Conservation (phyloP, 2,797 vertebrate species). For the Trachurus trachurus region DNA sequence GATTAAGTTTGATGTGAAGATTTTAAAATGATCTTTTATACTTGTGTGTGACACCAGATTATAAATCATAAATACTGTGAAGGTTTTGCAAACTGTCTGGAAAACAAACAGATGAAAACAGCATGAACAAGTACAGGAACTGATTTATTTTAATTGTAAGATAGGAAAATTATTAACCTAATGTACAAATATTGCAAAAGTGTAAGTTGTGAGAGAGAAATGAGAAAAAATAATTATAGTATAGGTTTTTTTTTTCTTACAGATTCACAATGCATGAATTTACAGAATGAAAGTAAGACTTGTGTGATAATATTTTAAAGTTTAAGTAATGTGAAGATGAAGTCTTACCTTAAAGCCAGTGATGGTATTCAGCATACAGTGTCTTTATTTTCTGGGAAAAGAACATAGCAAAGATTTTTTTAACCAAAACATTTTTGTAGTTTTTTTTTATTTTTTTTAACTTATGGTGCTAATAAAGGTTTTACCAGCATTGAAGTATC, state of each 20-base stretch:
- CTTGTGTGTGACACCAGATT: background rate
- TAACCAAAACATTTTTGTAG: background rate
- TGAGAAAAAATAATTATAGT: background rate
- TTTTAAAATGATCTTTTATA: too few relatives aligned
- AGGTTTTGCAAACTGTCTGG: background rate
- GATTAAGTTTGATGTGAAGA: too few relatives aligned
- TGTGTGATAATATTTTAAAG: background rate
- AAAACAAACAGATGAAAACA: background rate
- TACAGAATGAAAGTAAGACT: background rate
- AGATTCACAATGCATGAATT: background rate
- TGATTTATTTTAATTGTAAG: background rate
- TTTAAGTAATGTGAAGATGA: background rate
- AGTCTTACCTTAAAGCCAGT: slow-evolving; percentile 58
- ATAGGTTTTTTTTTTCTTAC: too few relatives aligned
- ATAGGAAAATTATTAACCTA: background rate
- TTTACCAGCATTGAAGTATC: slow-evolving; percentile 62
- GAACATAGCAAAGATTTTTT: background rate
- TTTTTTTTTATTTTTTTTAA: too few relatives aligned
- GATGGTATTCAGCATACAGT: slow-evolving; percentile 28
- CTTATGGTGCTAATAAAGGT: background rate
- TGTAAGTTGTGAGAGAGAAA: background rate
- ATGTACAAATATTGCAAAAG: background rate
- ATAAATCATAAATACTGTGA: background rate
- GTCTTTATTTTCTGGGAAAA: slow-evolving; percentile 24
- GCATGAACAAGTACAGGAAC: background rate